A percentile compares a stretch with the other conserved stretches of the same genome.
Evolutionary conservation across 2,113 vertebrate species (phyloP).

Genomic region (Sitta europaea): DNA sequence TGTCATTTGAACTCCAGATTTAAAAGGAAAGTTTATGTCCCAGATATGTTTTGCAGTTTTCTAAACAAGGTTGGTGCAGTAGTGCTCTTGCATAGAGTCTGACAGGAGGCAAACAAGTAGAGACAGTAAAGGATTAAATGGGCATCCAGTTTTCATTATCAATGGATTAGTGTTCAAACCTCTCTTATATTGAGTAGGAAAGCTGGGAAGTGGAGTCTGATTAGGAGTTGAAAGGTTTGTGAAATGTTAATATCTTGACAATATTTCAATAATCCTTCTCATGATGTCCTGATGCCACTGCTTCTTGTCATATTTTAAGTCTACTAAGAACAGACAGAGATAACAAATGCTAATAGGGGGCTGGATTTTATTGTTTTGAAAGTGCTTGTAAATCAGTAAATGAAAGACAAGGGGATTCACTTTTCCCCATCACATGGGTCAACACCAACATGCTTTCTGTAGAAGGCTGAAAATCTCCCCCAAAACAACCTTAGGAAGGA

Average conservation of each 20-base stretch:
- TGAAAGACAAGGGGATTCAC: neutral
- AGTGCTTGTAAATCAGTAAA: neutral
- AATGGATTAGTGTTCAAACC: neutral
- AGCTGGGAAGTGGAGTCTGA: neutral
- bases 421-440: neutral
- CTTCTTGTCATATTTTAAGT: neutral
- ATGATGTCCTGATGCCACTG: neutral
- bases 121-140: neutral
- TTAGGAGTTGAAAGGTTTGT: constrained; percentile 5
- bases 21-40: neutral
- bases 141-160: neutral
- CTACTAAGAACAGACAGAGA: neutral
- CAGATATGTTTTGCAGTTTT: neutral
- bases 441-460: neutral
- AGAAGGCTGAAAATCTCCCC: neutral
- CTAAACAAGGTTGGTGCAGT: neutral
- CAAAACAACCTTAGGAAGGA: neutral
- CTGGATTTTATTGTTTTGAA: neutral
- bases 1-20: neutral
- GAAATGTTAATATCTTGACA: neutral
- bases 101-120: neutral
- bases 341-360: rapidly evolving
- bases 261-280: neutral
- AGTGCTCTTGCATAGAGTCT: neutral
- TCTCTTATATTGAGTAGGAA: constrained; percentile 2